Evolutionary conservation across 92 coral and sea anemone species (phyloP).

Genomic region (Plumapathes pennacea): DNA sequence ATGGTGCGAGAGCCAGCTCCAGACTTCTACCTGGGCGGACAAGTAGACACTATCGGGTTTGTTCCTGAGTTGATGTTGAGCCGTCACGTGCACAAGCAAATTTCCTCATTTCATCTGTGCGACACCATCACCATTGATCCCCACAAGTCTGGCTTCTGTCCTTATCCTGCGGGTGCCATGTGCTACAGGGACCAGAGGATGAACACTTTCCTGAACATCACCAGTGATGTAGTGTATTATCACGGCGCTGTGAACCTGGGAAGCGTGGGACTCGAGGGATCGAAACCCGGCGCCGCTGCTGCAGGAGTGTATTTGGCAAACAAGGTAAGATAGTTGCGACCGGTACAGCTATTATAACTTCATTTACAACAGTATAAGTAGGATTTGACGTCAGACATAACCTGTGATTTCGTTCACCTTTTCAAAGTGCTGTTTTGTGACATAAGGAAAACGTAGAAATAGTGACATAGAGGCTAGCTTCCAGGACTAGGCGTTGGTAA

Average conservation of each 20-base stretch:
- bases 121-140: constrained; percentile 94
- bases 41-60: constrained; percentile 35
- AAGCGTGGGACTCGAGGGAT: constrained; percentile 71
- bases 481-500: too few species aligned
- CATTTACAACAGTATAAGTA: too few species aligned
- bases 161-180: constrained; percentile 86
- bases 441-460: too few species aligned
- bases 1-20: constrained; percentile 74
- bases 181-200: constrained; percentile 81
- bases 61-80: constrained; percentile 73
- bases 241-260: constrained; percentile 65
- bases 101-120: constrained; percentile 53
- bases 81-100: constrained; percentile 43
- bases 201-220: constrained; percentile 69
- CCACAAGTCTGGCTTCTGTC: constrained; percentile 89
- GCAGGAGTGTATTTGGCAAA: constrained; percentile 84
- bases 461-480: too few species aligned
- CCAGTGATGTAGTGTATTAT: constrained; percentile 69
- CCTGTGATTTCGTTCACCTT: too few species aligned
- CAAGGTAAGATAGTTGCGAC: too few species aligned
- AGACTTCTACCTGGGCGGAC: neutral
- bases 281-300: constrained; percentile 95
- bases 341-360: too few species aligned
- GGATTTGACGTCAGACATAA: too few species aligned
- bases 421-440: too few species aligned